Conservation (phyloP, 2,888 invertebrate species). For the Aspidiotus destructor region DNA sequence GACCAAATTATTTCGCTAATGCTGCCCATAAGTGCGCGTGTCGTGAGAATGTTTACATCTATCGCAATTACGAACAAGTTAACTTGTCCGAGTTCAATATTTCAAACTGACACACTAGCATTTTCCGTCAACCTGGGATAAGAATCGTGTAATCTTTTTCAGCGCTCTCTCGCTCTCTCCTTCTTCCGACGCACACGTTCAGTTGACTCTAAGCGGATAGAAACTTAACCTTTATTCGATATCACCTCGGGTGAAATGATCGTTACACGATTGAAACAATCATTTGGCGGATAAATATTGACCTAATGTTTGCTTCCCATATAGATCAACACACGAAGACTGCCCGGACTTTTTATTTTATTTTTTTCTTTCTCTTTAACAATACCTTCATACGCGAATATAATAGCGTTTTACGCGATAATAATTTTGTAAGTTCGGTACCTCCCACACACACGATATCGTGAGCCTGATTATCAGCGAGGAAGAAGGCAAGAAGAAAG, state of each 20-base stretch:
- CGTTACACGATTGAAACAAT: slow-evolving; percentile 30
- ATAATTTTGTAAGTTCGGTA: slow-evolving; percentile 31
- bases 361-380: background rate
- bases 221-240: slow-evolving; percentile 18
- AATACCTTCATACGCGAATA: slow-evolving; percentile 26
- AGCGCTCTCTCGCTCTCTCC: background rate
- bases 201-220: background rate
- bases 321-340: slow-evolving; percentile 28
- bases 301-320: slow-evolving; percentile 30
- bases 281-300: slow-evolving; percentile 28
- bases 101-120: slow-evolving; percentile 4
- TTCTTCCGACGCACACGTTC: background rate
- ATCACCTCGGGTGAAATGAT: slow-evolving; percentile 24
- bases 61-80: background rate
- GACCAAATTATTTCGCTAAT: too few relatives aligned
- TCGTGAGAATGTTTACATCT: too few relatives aligned
- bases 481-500: background rate
- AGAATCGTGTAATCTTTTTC: background rate
- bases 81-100: background rate
- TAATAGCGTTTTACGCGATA: slow-evolving; percentile 30
- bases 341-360: slow-evolving; percentile 3
- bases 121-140: background rate
- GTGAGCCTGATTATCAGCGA: slow-evolving; percentile 29
- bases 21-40: too few relatives aligned
- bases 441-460: slow-evolving; percentile 33